A percentile compares a stretch with the other conserved stretches of the same genome.
These are phyloP conservation scores for Carduelis carduelis DNA, from an alignment of 2,797 vertebrate genomes.

Conservation along the genomic window DNA sequence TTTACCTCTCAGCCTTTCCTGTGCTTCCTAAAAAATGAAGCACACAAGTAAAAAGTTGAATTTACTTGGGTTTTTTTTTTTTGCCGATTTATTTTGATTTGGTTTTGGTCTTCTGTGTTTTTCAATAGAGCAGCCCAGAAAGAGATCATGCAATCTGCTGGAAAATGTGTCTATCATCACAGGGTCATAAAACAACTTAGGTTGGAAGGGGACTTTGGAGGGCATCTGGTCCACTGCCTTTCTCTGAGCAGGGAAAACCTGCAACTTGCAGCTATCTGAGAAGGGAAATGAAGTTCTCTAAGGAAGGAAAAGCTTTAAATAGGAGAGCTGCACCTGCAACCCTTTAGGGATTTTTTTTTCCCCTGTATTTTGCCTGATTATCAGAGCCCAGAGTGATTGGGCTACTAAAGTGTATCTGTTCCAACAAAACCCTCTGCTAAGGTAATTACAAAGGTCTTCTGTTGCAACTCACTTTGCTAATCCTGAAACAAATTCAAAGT, in stretches of 20 bases:
- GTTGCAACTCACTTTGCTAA: not conserved
- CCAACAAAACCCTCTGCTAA: not conserved
- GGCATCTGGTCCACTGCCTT: not conserved
- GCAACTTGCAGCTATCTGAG: not conserved
- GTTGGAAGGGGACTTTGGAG: not conserved
- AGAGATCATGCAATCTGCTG: not conserved
- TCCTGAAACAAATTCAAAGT: not conserved
- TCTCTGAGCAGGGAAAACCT: not conserved
- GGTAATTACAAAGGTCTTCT: not conserved
- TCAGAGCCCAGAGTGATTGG: not conserved
- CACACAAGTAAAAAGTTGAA: not conserved
- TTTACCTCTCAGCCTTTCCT: not conserved
- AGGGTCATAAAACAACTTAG: not conserved
- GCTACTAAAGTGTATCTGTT: not conserved
- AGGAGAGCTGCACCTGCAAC: not conserved
- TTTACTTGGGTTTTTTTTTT: not conserved
- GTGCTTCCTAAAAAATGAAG: not conserved
- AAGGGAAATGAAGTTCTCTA: not conserved
- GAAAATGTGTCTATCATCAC: not conserved
- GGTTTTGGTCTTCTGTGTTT: rapidly evolving
- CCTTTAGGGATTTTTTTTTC: not conserved
- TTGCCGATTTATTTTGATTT: rapidly evolving
- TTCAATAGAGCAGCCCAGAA: not conserved
- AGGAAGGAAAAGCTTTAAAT: not conserved
- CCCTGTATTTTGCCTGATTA: not conserved